Conservation (phyloP, 1,140 invertebrate genomes). For the Diprion similis region DNA sequence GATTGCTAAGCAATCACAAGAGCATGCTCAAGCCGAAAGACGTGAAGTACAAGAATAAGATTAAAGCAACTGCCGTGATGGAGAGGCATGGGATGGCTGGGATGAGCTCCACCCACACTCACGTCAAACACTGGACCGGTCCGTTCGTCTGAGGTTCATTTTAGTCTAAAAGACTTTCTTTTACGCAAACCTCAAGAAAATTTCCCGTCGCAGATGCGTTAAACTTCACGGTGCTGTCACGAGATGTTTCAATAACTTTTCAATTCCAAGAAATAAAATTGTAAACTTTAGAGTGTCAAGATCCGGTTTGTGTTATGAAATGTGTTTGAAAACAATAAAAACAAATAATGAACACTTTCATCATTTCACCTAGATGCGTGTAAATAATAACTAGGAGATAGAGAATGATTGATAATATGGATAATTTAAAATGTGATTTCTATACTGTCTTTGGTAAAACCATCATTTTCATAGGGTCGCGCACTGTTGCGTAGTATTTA, state of each 20-base stretch:
- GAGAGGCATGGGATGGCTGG: slow-evolving; percentile 50
- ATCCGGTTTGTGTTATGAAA: too few species aligned
- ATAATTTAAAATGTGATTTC: not conserved
- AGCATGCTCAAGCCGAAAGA: slow-evolving; percentile 80
- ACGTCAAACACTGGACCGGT: slow-evolving; percentile 60
- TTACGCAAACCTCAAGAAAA: too few species aligned
- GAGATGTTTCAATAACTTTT: too few species aligned
- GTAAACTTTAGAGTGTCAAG: too few species aligned
- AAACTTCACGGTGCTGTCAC: too few species aligned
- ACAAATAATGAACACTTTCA: not conserved
- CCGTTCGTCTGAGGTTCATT: slow-evolving; percentile 57
- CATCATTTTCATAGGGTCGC: not conserved
- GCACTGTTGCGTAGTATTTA: not conserved
- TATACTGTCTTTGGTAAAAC: not conserved
- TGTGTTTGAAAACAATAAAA: too few species aligned
- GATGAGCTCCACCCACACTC: slow-evolving; percentile 37
- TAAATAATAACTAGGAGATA: not conserved
- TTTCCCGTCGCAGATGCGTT: too few species aligned
- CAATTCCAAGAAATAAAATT: too few species aligned
- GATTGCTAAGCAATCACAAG: slow-evolving; percentile 77
- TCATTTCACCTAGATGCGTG: not conserved
- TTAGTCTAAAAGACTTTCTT: not conserved
- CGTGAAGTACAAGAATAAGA: slow-evolving; percentile 68
- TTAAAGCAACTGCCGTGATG: slow-evolving; percentile 54
- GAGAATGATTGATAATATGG: not conserved